Percentiles rank a stretch among this genome's conserved stretches.
Conservation (phyloP, 2,888 invertebrate species). For the Erebia ligea region DNA sequence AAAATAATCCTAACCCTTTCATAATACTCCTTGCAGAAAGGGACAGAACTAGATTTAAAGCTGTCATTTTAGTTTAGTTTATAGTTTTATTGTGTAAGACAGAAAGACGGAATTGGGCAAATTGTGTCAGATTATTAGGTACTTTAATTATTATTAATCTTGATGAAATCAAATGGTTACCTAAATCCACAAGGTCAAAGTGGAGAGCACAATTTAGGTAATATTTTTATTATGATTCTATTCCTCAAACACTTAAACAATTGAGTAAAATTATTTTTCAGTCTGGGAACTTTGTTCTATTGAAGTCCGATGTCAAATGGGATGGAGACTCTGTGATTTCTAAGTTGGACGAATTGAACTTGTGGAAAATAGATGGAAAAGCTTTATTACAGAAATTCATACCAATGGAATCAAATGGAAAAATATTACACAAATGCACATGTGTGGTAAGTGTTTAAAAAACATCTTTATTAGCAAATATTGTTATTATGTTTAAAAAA, state of each 20-base stretch:
- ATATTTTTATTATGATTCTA: too few relatives aligned
- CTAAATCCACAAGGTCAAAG: too few relatives aligned
- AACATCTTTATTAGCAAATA: background rate
- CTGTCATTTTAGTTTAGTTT: too few relatives aligned
- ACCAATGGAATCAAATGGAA: constrained; percentile 83
- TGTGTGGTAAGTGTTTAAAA: constrained; percentile 79
- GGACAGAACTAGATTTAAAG: too few relatives aligned
- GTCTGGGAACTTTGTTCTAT: constrained; percentile 86
- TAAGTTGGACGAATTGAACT: constrained; percentile 82
- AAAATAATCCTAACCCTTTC: too few relatives aligned
- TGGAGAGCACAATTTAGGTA: too few relatives aligned
- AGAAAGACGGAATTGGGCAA: too few relatives aligned
- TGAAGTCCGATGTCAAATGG: constrained; percentile 85
- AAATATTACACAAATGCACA: constrained; percentile 83
- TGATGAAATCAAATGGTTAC: background rate
- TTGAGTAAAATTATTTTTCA: constrained; percentile 50
- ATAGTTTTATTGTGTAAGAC: too few relatives aligned
- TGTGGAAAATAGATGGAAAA: constrained; percentile 88
- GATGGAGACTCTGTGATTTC: constrained; percentile 81
- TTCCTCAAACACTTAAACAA: background rate
- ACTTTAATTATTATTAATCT: background rate
- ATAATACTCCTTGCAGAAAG: too few relatives aligned
- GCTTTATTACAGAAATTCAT: constrained; percentile 87
- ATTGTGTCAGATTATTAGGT: too few relatives aligned
- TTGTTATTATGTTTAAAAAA: background rate